Evolutionary conservation across 2,113 vertebrate genomes (phyloP).

Genomic region (Lynx canadensis): DNA sequence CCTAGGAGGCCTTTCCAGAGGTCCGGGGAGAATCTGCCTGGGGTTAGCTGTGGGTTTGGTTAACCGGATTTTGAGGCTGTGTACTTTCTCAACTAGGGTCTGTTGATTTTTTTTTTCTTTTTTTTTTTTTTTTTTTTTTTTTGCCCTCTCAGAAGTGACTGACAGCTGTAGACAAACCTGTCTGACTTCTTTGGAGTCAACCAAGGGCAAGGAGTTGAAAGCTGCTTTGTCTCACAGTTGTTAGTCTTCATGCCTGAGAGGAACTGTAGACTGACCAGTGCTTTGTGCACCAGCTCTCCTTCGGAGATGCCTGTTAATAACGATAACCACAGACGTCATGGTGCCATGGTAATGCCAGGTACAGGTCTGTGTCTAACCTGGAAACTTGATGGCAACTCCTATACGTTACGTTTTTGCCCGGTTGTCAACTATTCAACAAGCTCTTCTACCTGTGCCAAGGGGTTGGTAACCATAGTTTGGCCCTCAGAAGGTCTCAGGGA

Average conservation of each 20-base stretch:
- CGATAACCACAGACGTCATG: too few relatives aligned
- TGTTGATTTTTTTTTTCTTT: not conserved
- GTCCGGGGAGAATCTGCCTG: not conserved
- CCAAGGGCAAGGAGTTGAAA: not conserved
- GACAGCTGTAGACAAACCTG: constrained; percentile 41
- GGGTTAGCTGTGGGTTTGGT: not conserved
- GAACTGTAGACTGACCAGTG: not conserved
- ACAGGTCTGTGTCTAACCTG: not conserved
- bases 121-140: too few relatives aligned
- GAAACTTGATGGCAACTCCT: not conserved
- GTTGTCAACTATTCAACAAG: not conserved
- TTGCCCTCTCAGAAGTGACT: not conserved
- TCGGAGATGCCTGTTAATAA: not conserved
- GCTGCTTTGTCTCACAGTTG: not conserved
- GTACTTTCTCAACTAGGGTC: not conserved
- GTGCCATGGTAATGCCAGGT: not conserved
- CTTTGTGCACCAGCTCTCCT: not conserved
- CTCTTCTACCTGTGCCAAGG: not conserved
- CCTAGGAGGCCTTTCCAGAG: not conserved
- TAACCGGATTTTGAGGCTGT: not conserved
- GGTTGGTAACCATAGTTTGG: not conserved
- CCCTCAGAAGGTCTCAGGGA: not conserved
- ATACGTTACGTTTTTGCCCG: rapidly evolving
- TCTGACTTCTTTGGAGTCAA: not conserved
- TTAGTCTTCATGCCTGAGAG: not conserved